phyloP scores from a whole-genome alignment of 2,888 invertebrate species.

The Drosophila paracracens region DNA sequence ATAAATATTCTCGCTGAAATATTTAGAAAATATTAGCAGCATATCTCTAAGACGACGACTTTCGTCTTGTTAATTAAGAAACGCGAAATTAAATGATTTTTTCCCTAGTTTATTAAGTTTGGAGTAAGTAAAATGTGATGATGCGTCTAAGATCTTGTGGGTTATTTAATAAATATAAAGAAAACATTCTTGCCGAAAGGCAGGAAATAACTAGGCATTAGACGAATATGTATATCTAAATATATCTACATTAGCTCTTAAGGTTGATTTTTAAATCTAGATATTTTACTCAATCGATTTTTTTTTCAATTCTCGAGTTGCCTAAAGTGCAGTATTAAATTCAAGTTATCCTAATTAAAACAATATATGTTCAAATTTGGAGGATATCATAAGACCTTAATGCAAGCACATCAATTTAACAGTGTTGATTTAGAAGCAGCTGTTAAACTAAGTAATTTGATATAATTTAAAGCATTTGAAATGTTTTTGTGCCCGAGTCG shows the following conservation, averaged over 20 bases:
- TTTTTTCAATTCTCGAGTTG: neutral
- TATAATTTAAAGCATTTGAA: conserved; percentile 2
- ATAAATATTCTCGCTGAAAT: neutral
- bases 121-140: neutral
- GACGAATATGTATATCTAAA: neutral
- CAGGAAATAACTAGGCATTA: too few relatives aligned
- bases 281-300: neutral
- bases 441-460: neutral
- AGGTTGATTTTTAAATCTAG: neutral
- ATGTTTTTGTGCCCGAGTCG: neutral
- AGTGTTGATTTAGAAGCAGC: neutral
- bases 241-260: neutral
- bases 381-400: neutral
- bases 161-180: neutral
- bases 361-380: neutral
- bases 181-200: neutral
- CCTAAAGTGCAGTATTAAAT: neutral
- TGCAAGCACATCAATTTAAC: neutral
- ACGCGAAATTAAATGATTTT: neutral
- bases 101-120: neutral
- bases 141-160: neutral
- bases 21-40: neutral
- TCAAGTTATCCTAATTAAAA: neutral
- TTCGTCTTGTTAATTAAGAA: neutral
- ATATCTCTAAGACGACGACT: neutral